These are phyloP conservation scores for Folsomia candida DNA, from an alignment of 2,888 invertebrate species.

Conservation along the genomic window DNA sequence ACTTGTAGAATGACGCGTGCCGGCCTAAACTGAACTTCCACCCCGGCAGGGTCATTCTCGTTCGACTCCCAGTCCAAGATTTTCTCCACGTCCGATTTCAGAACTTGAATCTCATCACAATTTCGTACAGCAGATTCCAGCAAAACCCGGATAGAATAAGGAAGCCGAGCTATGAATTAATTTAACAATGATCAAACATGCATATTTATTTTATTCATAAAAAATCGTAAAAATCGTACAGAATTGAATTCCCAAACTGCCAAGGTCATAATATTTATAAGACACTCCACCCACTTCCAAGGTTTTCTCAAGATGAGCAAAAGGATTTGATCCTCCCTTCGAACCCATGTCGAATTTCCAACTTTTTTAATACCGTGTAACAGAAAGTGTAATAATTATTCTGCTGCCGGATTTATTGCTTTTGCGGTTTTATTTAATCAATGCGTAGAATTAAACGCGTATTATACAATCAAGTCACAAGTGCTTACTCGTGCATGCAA, in stretches of 20 bases:
- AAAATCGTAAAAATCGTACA: too few species aligned
- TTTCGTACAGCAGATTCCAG: conserved; percentile 93
- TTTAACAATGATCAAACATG: neutral
- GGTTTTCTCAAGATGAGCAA: conserved; percentile 20
- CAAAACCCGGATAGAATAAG: conserved; percentile 86
- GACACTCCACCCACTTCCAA: conserved; percentile 22
- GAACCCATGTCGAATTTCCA: conserved; percentile 10
- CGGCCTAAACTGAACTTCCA: conserved; percentile 94
- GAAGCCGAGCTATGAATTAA: conserved; percentile 58
- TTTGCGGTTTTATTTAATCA: too few species aligned
- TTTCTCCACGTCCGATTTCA: conserved; percentile 78
- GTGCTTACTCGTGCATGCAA: too few species aligned
- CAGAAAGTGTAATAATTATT: too few species aligned
- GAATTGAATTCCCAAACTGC: conserved; percentile 25
- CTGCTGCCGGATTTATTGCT: too few species aligned
- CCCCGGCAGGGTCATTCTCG: conserved; percentile 66
- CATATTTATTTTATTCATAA: conserved; percentile 1
- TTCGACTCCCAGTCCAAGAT: conserved; percentile 84
- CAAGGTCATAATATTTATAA: conserved; percentile 34
- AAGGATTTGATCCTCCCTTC: conserved; percentile 25
- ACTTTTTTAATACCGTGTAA: too few species aligned
- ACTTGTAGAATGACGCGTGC: conserved; percentile 94
- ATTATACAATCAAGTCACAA: too few species aligned
- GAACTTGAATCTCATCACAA: conserved; percentile 92
- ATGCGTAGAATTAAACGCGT: too few species aligned